These are phyloP conservation scores for Temnothorax rugatulus DNA, from an alignment of 2,888 invertebrate genomes.

Conservation along the genomic window DNA sequence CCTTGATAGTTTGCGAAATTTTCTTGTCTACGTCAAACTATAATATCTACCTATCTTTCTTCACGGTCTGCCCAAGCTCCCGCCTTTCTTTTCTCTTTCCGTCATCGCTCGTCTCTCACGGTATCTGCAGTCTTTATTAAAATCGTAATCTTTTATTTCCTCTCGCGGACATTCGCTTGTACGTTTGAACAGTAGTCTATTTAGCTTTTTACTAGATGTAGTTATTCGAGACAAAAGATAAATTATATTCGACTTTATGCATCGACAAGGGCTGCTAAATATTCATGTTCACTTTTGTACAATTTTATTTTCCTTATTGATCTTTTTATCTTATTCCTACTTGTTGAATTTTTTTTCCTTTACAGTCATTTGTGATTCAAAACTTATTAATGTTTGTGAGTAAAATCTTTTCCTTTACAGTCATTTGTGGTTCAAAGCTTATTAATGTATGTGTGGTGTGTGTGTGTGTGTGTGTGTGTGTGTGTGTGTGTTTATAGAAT, in stretches of 20 bases:
- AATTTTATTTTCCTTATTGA: not conserved
- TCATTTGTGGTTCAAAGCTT: constrained; percentile 14
- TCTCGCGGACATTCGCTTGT: constrained; percentile 12
- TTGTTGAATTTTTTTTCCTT: not conserved
- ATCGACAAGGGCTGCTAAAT: constrained; percentile 8
- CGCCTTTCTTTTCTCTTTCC: constrained; percentile 4
- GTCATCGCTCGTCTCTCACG: constrained; percentile 9
- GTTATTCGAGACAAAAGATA: constrained; percentile 30
- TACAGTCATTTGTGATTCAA: constrained; percentile 7
- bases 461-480: not conserved
- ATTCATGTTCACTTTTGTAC: not conserved
- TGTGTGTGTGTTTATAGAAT: not conserved
- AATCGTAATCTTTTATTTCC: constrained; percentile 45
- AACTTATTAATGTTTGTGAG: not conserved
- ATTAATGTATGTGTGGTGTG: not conserved
- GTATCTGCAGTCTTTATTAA: constrained; percentile 47
- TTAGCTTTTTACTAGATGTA: constrained; percentile 29
- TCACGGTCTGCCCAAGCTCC: not conserved
- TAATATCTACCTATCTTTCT: constrained; percentile 30
- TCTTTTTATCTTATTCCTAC: constrained; percentile 3
- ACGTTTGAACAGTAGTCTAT: constrained; percentile 23
- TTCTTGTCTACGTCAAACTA: constrained; percentile 46
- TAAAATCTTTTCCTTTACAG: not conserved
- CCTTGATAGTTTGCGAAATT: constrained; percentile 54
- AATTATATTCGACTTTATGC: constrained; percentile 40